phyloP scores from a whole-genome alignment of 2,888 invertebrate genomes.

The Drosophila setosimentum region DNA sequence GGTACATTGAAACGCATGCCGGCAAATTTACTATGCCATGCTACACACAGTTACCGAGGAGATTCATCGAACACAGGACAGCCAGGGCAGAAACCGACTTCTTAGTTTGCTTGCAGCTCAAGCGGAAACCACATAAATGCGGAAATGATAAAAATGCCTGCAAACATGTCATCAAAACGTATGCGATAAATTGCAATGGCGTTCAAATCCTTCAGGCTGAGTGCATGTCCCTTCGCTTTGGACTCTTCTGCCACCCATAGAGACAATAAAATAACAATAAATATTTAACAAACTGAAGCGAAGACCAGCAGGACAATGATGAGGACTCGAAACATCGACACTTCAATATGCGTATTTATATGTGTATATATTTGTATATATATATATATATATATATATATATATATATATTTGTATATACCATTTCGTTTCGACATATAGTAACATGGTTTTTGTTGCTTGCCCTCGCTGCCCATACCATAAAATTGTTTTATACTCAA shows the following conservation, averaged over 20 bases:
- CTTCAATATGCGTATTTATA: constrained; percentile 23
- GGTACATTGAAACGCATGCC: constrained; percentile 35
- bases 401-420: constrained; percentile 11
- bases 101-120: constrained; percentile 73
- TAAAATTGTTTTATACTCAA: constrained; percentile 83
- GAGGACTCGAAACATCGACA: constrained; percentile 21
- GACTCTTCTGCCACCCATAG: constrained; percentile 39
- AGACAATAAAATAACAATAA: constrained; percentile 80
- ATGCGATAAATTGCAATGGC: constrained; percentile 79
- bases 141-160: constrained; percentile 80
- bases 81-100: constrained; percentile 70
- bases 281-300: constrained; percentile 60
- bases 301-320: constrained; percentile 50
- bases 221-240: background rate
- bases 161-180: constrained; percentile 78
- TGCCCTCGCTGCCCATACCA: constrained; percentile 57
- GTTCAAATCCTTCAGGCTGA: constrained; percentile 36
- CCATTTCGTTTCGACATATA: constrained; percentile 16
- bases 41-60: constrained; percentile 10
- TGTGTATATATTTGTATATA: background rate
- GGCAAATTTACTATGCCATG: constrained; percentile 30
- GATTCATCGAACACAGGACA: constrained; percentile 6
- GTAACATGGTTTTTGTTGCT: constrained; percentile 6
- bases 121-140: constrained; percentile 81
- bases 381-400: constrained; percentile 9